Conservation (phyloP, 2,113 vertebrate species). For the Porphyrio hochstetteri region DNA sequence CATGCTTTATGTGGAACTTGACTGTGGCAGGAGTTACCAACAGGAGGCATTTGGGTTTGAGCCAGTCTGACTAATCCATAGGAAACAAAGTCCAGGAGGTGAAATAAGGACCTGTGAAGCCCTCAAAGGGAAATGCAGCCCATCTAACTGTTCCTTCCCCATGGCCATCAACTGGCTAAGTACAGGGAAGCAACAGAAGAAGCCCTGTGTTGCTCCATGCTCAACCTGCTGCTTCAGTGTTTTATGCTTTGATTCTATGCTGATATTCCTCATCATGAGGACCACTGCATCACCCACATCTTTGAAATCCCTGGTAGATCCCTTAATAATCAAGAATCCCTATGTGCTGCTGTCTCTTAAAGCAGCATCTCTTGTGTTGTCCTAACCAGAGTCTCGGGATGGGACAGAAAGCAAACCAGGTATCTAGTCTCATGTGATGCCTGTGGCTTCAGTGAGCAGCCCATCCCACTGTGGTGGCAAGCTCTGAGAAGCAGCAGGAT, state of each 20-base stretch:
- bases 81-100: neutral
- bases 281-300: neutral
- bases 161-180: neutral
- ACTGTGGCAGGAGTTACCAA: neutral
- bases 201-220: neutral
- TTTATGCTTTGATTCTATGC: neutral
- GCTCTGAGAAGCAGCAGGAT: neutral
- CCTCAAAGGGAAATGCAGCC: neutral
- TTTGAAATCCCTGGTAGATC: neutral
- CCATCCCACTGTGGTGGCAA: neutral
- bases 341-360: neutral
- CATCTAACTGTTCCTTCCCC: neutral
- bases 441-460: neutral
- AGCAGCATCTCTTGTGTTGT: neutral
- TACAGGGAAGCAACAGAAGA: neutral
- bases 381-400: neutral
- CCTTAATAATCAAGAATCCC: neutral
- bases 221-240: neutral
- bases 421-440: neutral
- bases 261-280: neutral
- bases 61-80: neutral
- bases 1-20: neutral
- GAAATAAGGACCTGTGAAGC: neutral
- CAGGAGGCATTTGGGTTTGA: neutral
- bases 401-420: neutral